phyloP scores from a whole-genome alignment of 1,140 invertebrate genomes.

The Drosophila asahinai region DNA sequence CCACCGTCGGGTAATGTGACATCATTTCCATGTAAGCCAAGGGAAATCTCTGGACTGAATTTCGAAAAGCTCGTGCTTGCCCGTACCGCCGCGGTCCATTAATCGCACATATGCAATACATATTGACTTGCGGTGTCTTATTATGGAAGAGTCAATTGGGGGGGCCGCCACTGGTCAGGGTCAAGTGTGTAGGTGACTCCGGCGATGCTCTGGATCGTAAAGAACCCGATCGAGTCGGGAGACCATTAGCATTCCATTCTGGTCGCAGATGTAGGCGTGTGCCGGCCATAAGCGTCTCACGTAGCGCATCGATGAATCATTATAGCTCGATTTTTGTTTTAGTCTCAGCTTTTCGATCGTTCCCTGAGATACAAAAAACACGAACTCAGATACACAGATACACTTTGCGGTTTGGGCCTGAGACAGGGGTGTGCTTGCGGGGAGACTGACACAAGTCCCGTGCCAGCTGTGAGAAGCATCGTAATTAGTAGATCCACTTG shows the following conservation, averaged over 20 bases:
- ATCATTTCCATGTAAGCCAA: conserved; percentile 47
- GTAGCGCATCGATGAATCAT: conserved; percentile 62
- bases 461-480: conserved; percentile 26
- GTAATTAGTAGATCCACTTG: conserved; percentile 32
- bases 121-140: conserved; percentile 14
- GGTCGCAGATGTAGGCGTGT: conserved; percentile 39
- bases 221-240: conserved; percentile 35
- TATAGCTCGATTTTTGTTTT: conserved; percentile 46
- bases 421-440: conserved; percentile 3
- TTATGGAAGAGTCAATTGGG: conserved; percentile 53
- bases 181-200: conserved; percentile 42
- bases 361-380: conserved; percentile 46
- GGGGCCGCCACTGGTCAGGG: conserved; percentile 34
- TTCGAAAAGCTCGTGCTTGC: conserved; percentile 14
- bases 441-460: conserved; percentile 3
- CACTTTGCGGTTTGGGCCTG: conserved; percentile 3
- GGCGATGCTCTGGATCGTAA: conserved; percentile 13
- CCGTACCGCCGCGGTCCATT: conserved; percentile 35
- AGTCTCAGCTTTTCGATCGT: conserved; percentile 40
- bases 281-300: conserved; percentile 40
- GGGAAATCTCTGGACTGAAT: conserved; percentile 17
- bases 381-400: conserved; percentile 24
- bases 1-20: conserved; percentile 38
- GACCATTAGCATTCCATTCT: conserved; percentile 57
- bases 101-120: conserved; percentile 34